These are phyloP conservation scores for Rhysida immarginata DNA, from an alignment of 1,140 invertebrate species.

Conservation along the genomic window DNA sequence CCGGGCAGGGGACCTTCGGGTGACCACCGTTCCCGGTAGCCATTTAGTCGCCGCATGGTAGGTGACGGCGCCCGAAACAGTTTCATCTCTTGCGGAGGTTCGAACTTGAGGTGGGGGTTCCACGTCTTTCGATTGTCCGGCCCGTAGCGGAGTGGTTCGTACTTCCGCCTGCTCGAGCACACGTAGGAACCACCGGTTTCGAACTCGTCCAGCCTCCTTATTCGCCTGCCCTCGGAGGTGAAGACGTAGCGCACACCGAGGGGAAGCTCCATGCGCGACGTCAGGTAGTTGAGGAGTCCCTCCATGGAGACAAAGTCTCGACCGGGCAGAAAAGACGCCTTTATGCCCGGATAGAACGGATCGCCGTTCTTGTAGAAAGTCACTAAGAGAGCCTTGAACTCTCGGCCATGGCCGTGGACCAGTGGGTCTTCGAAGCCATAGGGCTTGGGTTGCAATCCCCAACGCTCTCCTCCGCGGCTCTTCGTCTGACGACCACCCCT, in stretches of 20 bases:
- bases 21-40: constrained; percentile 20
- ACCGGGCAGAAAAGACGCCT: constrained; percentile 73
- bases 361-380: constrained; percentile 89
- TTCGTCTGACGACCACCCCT: background rate
- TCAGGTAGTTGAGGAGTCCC: constrained; percentile 53
- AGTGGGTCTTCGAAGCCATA: background rate
- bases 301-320: constrained; percentile 75
- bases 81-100: constrained; percentile 14
- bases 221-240: constrained; percentile 69
- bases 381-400: constrained; percentile 65
- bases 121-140: background rate
- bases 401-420: constrained; percentile 21
- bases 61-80: constrained; percentile 18
- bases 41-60: constrained; percentile 44
- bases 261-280: constrained; percentile 19
- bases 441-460: background rate
- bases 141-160: constrained; percentile 51
- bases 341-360: constrained; percentile 72
- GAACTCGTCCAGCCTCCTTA: constrained; percentile 66
- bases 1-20: constrained; percentile 13
- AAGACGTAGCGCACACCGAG: constrained; percentile 53
- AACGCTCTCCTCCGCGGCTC: background rate
- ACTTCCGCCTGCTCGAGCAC: constrained; percentile 77
- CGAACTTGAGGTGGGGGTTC: constrained; percentile 8
- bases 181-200: constrained; percentile 81